phyloP scores from a whole-genome alignment of 2,797 vertebrate species.

The Sebastes hopkinsi region DNA sequence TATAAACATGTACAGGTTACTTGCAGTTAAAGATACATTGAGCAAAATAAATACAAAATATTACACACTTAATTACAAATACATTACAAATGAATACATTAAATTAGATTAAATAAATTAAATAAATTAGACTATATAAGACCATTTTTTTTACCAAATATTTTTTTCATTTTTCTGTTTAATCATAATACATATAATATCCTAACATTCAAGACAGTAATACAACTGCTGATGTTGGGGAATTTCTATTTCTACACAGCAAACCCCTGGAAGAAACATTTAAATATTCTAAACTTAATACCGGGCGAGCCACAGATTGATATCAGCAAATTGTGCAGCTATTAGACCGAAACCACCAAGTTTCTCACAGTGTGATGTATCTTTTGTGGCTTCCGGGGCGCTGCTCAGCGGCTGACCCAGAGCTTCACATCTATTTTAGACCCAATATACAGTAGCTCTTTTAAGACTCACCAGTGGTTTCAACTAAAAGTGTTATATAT shows the following conservation, averaged over 20 bases:
- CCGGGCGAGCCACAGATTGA: slow-evolving; percentile 6
- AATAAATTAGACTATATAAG: neutral
- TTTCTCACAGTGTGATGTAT: neutral
- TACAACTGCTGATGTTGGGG: too few relatives aligned
- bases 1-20: slow-evolving; percentile 20
- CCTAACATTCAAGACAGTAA: neutral
- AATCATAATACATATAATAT: neutral
- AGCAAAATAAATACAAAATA: neutral
- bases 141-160: neutral
- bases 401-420: too few relatives aligned
- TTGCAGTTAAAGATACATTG: slow-evolving; percentile 7
- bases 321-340: slow-evolving; percentile 3
- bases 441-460: neutral
- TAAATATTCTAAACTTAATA: neutral
- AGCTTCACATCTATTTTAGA: neutral
- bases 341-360: slow-evolving; percentile 5
- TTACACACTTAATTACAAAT: neutral
- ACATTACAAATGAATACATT: neutral
- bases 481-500: slow-evolving; percentile 10
- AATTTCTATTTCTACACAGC: neutral
- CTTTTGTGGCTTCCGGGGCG: neutral
- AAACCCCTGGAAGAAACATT: neutral
- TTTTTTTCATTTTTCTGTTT: slow-evolving; percentile 1
- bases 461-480: neutral
- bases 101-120: neutral